Percentiles rank a stretch among this genome's conserved stretches.
Conservation (phyloP, 2,113 vertebrate species). For the Triplophysa tibetana region DNA sequence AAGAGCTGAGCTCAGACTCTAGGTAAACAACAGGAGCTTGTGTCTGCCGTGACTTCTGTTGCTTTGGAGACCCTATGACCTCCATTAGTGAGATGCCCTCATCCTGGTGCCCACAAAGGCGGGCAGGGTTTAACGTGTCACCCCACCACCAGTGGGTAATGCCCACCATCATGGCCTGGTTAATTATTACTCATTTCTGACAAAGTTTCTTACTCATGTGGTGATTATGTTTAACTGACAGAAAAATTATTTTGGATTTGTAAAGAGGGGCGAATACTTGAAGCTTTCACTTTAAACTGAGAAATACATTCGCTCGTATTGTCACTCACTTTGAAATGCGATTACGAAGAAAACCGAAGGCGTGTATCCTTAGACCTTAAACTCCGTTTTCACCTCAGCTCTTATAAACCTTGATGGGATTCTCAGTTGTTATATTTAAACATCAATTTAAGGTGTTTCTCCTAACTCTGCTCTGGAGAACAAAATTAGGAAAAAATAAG, state of each 20-base stretch:
- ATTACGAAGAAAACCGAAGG: too few species aligned
- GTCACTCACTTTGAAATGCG: too few species aligned
- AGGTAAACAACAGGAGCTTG: slow-evolving; percentile 50
- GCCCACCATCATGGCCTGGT: slow-evolving; percentile 20
- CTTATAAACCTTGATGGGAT: too few species aligned
- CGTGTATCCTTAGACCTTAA: too few species aligned
- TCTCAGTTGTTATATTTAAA: too few species aligned
- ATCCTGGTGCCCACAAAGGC: slow-evolving; percentile 34
- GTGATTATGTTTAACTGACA: background rate
- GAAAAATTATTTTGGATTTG: too few species aligned
- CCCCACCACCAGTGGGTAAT: slow-evolving; percentile 10
- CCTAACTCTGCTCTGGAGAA: too few species aligned
- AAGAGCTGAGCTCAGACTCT: slow-evolving; percentile 37
- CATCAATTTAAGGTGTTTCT: too few species aligned
- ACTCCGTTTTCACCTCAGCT: too few species aligned
- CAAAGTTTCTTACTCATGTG: background rate
- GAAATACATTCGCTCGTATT: too few species aligned
- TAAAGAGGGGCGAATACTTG: background rate
- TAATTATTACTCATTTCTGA: slow-evolving; percentile 39
- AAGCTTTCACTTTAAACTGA: too few species aligned
- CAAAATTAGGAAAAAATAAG: too few species aligned
- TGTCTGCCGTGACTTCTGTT: slow-evolving; percentile 34
- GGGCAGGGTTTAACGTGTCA: slow-evolving; percentile 19
- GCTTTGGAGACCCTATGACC: slow-evolving; percentile 46
- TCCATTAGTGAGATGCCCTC: slow-evolving; percentile 43